Base-by-base conservation (phyloP, 1,140 invertebrate genomes). In the Acarapis woodi region DNA sequence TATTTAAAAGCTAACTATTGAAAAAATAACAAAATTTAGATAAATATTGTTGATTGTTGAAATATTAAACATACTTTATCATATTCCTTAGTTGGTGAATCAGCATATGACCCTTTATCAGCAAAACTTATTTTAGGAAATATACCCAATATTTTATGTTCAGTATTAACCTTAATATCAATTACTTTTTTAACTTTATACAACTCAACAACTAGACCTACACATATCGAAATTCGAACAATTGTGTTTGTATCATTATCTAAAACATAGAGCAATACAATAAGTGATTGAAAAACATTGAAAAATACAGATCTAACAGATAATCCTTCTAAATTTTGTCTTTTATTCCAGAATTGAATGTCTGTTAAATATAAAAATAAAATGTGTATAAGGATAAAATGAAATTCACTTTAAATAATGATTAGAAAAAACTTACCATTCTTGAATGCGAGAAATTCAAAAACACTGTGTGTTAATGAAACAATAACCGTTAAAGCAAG, bases 321-420 rank as follows among this genome's bases (percentile, higher is more conserved):
- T 5, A 99, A 59, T 30, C 90, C 90, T 62, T 97, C 90, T 21
- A 97, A 59, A 4, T 82, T 87, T 53, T 94, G 82, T 25, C 88
- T 64, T 49, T 90, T 88, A 43, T 87, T 85, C 93, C 93, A 99
- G 53, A 99, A 99, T 59, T 99, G 90, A 50, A 99, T 97, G 59
- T 99, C 75, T 74, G 53, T 28, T 61, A 59, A 46, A 43, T 47
- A 41, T 39, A 47, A 49, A 48, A 37, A 35, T 41, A 42, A 34
- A 16, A 18, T 15, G 6, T 31, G 15, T 24, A 15, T 16, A 32
- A 29, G 26, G 35, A 38, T 12, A 32, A 24, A 30, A 25, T 4
- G 24, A 16, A 9, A 5, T 21, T 30, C 10, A 26, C 5, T 31
- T 23, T 16, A 35, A 28, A 35, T 26, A 41, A 36, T 14, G 31